Percentiles rank a stretch among this genome's conserved stretches.
Conservation (phyloP, 2,888 invertebrate species). For the Napeogenes sylphis region DNA sequence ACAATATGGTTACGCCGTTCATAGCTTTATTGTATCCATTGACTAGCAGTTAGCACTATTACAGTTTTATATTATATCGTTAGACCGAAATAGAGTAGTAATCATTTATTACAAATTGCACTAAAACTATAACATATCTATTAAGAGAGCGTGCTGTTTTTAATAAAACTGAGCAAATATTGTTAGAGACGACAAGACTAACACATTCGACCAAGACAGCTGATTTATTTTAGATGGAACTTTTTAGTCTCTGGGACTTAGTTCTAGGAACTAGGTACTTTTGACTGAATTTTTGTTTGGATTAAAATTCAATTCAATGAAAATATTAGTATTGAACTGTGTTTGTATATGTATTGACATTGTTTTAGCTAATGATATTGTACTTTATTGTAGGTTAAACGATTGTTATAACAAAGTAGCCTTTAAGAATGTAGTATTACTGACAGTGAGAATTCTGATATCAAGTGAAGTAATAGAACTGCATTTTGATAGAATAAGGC, state of each 20-base stretch:
- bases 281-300: too few relatives aligned
- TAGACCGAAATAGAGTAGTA: slow-evolving; percentile 3
- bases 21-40: slow-evolving; percentile 1
- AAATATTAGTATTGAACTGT: too few relatives aligned
- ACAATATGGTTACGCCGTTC: neutral
- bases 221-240: slow-evolving; percentile 8
- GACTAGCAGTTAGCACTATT: neutral
- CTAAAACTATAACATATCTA: neutral
- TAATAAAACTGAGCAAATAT: too few relatives aligned
- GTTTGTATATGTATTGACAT: slow-evolving; percentile 1
- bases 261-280: neutral
- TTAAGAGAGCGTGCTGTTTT: too few relatives aligned
- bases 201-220: slow-evolving; percentile 10
- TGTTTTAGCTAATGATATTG: neutral
- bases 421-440: slow-evolving; percentile 20
- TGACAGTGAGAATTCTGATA: slow-evolving; percentile 23
- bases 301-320: too few relatives aligned
- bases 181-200: neutral
- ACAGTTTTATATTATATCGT: neutral
- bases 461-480: slow-evolving; percentile 11
- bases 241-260: slow-evolving; percentile 13
- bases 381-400: slow-evolving; percentile 8
- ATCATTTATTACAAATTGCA: neutral
- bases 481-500: slow-evolving; percentile 35
- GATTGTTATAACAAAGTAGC: slow-evolving; percentile 11